Conservation (phyloP, 2,797 vertebrate genomes). For the Sitta carolinensis region DNA sequence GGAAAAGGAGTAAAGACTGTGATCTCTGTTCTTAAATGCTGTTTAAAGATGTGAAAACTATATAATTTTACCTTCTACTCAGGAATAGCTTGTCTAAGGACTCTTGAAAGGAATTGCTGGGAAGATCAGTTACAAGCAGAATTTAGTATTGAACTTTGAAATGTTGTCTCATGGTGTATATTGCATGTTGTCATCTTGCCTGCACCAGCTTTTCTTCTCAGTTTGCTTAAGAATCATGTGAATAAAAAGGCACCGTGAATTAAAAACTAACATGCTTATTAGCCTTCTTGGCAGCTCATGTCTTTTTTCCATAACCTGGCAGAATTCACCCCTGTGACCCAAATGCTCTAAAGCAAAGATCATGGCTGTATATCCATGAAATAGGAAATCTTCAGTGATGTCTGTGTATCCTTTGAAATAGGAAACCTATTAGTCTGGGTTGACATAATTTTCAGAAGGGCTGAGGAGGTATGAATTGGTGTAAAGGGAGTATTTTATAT, state of each 20-base stretch:
- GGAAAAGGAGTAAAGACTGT: background rate
- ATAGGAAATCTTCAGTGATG: background rate
- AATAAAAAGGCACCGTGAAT: background rate
- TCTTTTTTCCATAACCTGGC: background rate
- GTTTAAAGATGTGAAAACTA: background rate
- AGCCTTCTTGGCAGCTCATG: background rate
- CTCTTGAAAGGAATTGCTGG: background rate
- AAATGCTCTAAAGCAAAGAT: background rate
- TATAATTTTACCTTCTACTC: background rate
- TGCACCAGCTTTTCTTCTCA: background rate
- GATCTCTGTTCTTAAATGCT: background rate
- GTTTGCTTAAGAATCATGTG: background rate
- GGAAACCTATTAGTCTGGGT: background rate
- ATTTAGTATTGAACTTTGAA: background rate
- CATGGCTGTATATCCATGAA: background rate
- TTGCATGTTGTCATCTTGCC: background rate
- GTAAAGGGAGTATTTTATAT: background rate
- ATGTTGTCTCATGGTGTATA: background rate
- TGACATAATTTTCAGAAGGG: conserved; percentile 1
- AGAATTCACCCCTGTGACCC: background rate
- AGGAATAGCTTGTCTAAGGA: background rate
- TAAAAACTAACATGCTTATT: background rate
- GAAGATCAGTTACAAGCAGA: background rate
- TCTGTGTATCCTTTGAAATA: background rate
- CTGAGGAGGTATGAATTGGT: background rate